Evolutionary conservation across 2,888 invertebrate genomes (phyloP).

Genomic region (Steinernema carpocapsae): DNA sequence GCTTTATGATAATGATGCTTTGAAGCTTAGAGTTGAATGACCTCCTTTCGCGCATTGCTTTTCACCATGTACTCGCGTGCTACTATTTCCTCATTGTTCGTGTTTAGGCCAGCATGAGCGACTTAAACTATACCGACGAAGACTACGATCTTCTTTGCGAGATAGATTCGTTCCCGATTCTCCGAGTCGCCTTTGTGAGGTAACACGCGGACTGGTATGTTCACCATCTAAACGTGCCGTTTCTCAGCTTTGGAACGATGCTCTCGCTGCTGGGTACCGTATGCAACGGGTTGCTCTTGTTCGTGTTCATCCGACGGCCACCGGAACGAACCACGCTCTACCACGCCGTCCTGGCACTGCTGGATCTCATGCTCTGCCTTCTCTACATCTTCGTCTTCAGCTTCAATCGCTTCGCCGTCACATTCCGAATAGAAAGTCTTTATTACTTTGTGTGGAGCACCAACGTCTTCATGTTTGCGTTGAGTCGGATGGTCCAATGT

Average conservation of each 20-base stretch:
- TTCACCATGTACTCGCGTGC: constrained; percentile 1
- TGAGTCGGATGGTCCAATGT: constrained; percentile 23
- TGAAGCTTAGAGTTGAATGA: constrained; percentile 12
- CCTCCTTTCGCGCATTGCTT: constrained; percentile 1
- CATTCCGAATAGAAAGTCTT: constrained; percentile 13
- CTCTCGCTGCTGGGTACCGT: constrained; percentile 51
- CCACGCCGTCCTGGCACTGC: constrained; percentile 29
- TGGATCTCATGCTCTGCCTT: constrained; percentile 34
- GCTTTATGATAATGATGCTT: constrained; percentile 28
- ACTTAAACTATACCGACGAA: background rate
- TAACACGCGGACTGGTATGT: background rate
- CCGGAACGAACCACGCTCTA: constrained; percentile 26
- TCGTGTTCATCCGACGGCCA: constrained; percentile 44
- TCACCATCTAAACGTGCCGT: background rate
- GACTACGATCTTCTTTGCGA: background rate
- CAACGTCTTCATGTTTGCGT: constrained; percentile 24
- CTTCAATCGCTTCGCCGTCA: constrained; percentile 17
- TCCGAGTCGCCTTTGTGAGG: constrained; percentile 23
- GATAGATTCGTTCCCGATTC: constrained; percentile 10
- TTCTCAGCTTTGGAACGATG: constrained; percentile 48
- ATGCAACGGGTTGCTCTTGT: constrained; percentile 51
- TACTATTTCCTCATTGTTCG: background rate
- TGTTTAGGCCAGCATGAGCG: background rate
- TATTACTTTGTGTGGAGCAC: constrained; percentile 20
- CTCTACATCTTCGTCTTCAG: constrained; percentile 33